These are phyloP conservation scores for Dicaeum eximium DNA, from an alignment of 2,113 vertebrate species.

Conservation along the genomic window DNA sequence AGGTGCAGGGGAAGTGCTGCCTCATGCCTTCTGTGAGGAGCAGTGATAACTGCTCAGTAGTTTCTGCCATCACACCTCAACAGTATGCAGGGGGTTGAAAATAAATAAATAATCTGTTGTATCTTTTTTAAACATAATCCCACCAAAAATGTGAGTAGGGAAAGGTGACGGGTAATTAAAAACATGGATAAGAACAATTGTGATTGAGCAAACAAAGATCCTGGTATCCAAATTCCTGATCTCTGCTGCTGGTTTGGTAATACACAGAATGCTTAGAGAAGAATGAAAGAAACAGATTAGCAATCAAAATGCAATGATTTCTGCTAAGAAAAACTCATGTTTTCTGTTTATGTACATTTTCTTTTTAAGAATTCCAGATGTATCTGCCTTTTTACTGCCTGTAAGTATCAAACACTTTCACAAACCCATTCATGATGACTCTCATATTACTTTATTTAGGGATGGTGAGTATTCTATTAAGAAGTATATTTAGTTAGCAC, in stretches of 20 bases:
- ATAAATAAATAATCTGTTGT: background rate
- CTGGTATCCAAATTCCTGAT: background rate
- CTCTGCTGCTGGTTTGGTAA: background rate
- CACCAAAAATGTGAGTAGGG: background rate
- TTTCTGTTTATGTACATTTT: background rate
- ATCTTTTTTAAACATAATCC: background rate
- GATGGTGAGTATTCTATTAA: background rate
- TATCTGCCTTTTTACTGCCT: background rate
- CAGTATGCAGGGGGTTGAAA: background rate
- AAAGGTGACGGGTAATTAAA: background rate
- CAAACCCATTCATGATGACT: background rate
- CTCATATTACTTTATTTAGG: background rate
- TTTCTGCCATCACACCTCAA: background rate
- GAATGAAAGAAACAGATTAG: background rate
- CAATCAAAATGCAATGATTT: background rate
- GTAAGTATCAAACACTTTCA: background rate
- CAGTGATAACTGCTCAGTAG: background rate
- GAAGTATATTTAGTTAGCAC: background rate
- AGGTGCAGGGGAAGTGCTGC: background rate
- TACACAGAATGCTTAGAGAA: background rate
- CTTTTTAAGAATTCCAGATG: background rate
- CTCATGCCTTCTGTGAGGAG: background rate
- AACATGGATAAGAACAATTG: fast-evolving
- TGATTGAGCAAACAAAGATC: background rate
- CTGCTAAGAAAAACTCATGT: background rate